Evolutionary conservation across 2,797 vertebrate species (phyloP).

Genomic region (Lophotriccus pileatus): DNA sequence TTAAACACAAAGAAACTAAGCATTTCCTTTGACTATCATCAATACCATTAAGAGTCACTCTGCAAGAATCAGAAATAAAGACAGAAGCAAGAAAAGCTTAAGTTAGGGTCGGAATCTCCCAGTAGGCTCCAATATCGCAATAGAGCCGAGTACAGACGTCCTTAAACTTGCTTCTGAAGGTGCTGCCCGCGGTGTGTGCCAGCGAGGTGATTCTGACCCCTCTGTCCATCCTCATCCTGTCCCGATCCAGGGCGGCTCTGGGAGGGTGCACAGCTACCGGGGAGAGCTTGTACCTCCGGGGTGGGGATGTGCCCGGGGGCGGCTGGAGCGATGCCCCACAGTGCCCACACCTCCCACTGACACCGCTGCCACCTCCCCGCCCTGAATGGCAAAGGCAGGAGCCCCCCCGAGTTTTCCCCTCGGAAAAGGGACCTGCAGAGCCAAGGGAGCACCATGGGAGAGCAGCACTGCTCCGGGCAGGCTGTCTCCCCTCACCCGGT

Average conservation of each 20-base stretch:
- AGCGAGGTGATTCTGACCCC: not conserved
- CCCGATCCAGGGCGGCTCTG: too few relatives aligned
- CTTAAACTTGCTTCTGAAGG: rapidly evolving
- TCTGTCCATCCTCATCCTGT: not conserved
- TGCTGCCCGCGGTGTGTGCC: rapidly evolving
- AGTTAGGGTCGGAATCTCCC: rapidly evolving
- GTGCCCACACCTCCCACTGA: not conserved
- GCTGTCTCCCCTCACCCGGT: not conserved
- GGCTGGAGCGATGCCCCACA: not conserved
- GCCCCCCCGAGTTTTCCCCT: too few relatives aligned
- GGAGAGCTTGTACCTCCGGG: rapidly evolving
- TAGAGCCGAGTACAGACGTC: rapidly evolving
- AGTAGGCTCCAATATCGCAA: rapidly evolving
- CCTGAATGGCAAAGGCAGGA: not conserved
- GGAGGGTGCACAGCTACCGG: not conserved
- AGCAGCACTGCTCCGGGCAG: rapidly evolving
- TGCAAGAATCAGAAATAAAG: rapidly evolving
- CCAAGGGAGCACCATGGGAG: not conserved
- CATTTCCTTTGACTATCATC: not conserved
- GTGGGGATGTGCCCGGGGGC: not conserved
- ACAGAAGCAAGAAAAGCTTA: not conserved
- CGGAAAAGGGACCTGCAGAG: not conserved
- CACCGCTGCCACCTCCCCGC: not conserved
- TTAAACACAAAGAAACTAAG: not conserved
- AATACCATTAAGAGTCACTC: not conserved